Percentiles rank a stretch among this genome's conserved stretches.
These are phyloP conservation scores for Xiphorhynchus erythropygius DNA, from an alignment of 2,797 vertebrate genomes.

Conservation along the genomic window DNA sequence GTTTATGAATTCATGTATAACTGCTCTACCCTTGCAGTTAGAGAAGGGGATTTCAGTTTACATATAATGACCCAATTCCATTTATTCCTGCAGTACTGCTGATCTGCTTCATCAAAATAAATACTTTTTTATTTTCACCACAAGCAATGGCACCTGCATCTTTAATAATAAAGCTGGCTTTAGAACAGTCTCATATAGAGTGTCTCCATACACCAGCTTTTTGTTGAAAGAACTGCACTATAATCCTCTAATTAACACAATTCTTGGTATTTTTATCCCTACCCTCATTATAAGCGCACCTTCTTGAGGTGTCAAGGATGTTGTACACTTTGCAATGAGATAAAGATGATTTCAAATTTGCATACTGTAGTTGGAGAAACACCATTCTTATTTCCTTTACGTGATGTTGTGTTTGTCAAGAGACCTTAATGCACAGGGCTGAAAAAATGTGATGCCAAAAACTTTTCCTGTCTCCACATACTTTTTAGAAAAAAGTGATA, in stretches of 20 bases:
- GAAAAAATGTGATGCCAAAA: not conserved
- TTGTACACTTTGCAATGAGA: conserved; percentile 9
- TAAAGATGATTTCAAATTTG: conserved; percentile 18
- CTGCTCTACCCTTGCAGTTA: conserved; percentile 1
- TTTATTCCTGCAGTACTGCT: not conserved
- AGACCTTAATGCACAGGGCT: not conserved
- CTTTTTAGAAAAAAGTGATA: not conserved
- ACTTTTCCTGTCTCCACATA: not conserved
- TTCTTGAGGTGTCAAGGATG: conserved; percentile 26
- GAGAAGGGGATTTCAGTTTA: conserved; percentile 16
- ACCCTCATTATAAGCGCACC: conserved; percentile 23
- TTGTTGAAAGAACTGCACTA: not conserved
- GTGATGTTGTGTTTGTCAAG: not conserved
- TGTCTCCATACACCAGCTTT: not conserved
- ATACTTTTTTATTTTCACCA: conserved; percentile 9
- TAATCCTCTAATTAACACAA: conserved; percentile 40
- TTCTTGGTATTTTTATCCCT: conserved; percentile 29
- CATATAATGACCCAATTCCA: conserved; percentile 47
- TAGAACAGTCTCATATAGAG: not conserved
- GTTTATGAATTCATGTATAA: conserved; percentile 71
- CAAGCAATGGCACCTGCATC: not conserved
- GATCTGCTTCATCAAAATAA: conserved; percentile 42
- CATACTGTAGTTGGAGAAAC: not conserved
- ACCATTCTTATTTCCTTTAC: not conserved
- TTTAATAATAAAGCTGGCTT: not conserved